A percentile compares a stretch with the other conserved stretches of the same genome.
Conservation (phyloP, 2,888 invertebrate genomes). For the Xylota sylvarum region DNA sequence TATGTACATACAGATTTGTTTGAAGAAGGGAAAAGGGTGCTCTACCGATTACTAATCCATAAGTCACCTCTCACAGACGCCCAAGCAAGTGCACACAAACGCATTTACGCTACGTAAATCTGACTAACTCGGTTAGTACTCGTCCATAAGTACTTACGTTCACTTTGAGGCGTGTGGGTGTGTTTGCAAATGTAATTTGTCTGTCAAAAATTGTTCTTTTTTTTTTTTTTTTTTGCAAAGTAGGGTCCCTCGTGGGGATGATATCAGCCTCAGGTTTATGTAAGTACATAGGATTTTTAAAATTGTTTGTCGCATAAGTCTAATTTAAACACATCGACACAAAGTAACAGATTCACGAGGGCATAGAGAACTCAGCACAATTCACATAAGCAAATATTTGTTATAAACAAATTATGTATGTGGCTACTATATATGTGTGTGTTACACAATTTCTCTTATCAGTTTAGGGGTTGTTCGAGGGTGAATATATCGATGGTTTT, state of each 20-base stretch:
- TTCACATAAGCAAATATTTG: slow-evolving; percentile 31
- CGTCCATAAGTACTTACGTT: not conserved
- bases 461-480: not conserved
- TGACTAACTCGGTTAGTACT: slow-evolving; percentile 41
- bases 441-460: slow-evolving; percentile 51
- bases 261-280: slow-evolving; percentile 38
- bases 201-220: not conserved
- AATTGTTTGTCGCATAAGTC: slow-evolving; percentile 6
- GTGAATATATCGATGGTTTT: slow-evolving; percentile 15
- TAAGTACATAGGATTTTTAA: not conserved
- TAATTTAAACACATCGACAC: slow-evolving; percentile 1
- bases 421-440: not conserved
- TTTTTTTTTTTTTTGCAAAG: slow-evolving; percentile 1
- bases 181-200: slow-evolving; percentile 1
- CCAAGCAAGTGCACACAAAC: slow-evolving; percentile 22
- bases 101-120: slow-evolving; percentile 7
- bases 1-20: too few relatives aligned
- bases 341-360: not conserved
- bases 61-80: slow-evolving; percentile 2
- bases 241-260: slow-evolving; percentile 19
- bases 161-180: slow-evolving; percentile 2
- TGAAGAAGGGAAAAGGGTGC: not conserved
- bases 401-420: slow-evolving; percentile 27
- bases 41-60: slow-evolving; percentile 14
- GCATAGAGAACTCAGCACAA: not conserved